These are phyloP conservation scores for Ornithoptera priamus DNA, from an alignment of 2,888 invertebrate genomes.

Conservation along the genomic window DNA sequence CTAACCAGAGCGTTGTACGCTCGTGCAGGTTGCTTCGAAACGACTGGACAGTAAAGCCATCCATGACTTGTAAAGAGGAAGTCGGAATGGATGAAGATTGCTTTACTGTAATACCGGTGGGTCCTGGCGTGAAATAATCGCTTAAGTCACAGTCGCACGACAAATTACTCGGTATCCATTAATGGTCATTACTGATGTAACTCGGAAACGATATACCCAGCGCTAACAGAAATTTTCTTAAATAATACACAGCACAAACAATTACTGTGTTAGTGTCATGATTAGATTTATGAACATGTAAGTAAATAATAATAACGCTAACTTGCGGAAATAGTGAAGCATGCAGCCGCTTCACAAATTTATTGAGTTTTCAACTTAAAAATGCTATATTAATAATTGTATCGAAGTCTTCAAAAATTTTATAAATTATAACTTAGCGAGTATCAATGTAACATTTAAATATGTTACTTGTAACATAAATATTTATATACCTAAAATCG, in stretches of 20 bases:
- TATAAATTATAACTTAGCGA: too few relatives aligned
- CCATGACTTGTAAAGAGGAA: slow-evolving; percentile 43
- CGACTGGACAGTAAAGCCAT: slow-evolving; percentile 64
- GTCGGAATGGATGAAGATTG: slow-evolving; percentile 22
- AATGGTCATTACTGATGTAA: not conserved
- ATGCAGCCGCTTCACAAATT: too few relatives aligned
- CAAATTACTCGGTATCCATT: slow-evolving; percentile 11
- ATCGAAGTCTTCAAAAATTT: too few relatives aligned
- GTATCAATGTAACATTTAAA: too few relatives aligned
- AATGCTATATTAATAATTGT: too few relatives aligned
- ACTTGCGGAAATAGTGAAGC: too few relatives aligned
- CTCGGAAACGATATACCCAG: not conserved
- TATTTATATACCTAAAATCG: too few relatives aligned
- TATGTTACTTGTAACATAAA: too few relatives aligned
- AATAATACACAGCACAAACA: not conserved
- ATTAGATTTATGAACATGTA: too few relatives aligned
- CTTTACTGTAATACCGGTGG: slow-evolving; percentile 31
- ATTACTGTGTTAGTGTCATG: not conserved
- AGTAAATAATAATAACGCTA: too few relatives aligned
- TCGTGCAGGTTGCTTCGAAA: slow-evolving; percentile 60
- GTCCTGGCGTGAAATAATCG: slow-evolving; percentile 33
- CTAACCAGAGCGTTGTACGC: slow-evolving; percentile 33
- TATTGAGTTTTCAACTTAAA: too few relatives aligned
- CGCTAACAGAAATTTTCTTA: not conserved
- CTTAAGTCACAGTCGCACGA: slow-evolving; percentile 23